A percentile compares a stretch with the other conserved stretches of the same genome.
Conservation (phyloP, 2,888 invertebrate genomes). For the Iphiclides podalirius region DNA sequence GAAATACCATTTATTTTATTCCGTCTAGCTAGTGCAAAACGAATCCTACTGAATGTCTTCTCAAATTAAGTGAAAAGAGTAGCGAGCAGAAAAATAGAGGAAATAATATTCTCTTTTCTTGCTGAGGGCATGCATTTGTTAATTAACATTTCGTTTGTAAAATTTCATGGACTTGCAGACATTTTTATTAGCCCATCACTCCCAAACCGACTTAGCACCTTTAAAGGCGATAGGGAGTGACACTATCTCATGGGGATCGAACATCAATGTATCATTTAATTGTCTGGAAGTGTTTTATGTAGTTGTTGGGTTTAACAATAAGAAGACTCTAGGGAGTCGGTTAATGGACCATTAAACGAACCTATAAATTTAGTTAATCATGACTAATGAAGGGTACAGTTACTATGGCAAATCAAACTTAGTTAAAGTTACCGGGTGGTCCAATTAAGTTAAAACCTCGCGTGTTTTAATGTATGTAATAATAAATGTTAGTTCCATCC, state of each 20-base stretch:
- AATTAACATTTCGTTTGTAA: slow-evolving; percentile 1
- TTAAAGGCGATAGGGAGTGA: slow-evolving; percentile 41
- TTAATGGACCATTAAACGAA: slow-evolving; percentile 72
- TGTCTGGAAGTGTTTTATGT: slow-evolving; percentile 68
- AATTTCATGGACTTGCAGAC: not conserved
- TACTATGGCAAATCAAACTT: slow-evolving; percentile 30
- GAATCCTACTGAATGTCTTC: slow-evolving; percentile 42
- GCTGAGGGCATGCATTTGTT: slow-evolving; percentile 19
- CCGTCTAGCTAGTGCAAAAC: slow-evolving; percentile 42
- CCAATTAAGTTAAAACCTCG: slow-evolving; percentile 44
- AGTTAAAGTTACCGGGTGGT: slow-evolving; percentile 59
- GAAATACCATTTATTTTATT: slow-evolving; percentile 41
- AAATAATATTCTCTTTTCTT: slow-evolving; percentile 18
- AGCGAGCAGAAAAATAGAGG: slow-evolving; percentile 43
- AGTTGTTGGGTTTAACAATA: slow-evolving; percentile 57
- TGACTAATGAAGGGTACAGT: slow-evolving; percentile 64
- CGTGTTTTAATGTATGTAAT: slow-evolving; percentile 5
- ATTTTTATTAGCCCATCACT: slow-evolving; percentile 8
- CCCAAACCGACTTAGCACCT: slow-evolving; percentile 24
- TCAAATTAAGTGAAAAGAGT: slow-evolving; percentile 53
- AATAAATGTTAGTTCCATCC: slow-evolving; percentile 41
- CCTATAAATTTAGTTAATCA: slow-evolving; percentile 76
- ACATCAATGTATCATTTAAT: slow-evolving; percentile 56
- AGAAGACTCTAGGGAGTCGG: slow-evolving; percentile 59
- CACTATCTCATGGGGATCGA: slow-evolving; percentile 42